Evolutionary conservation across 2,888 invertebrate species (phyloP).

Genomic region (Cremastinae sp.): DNA sequence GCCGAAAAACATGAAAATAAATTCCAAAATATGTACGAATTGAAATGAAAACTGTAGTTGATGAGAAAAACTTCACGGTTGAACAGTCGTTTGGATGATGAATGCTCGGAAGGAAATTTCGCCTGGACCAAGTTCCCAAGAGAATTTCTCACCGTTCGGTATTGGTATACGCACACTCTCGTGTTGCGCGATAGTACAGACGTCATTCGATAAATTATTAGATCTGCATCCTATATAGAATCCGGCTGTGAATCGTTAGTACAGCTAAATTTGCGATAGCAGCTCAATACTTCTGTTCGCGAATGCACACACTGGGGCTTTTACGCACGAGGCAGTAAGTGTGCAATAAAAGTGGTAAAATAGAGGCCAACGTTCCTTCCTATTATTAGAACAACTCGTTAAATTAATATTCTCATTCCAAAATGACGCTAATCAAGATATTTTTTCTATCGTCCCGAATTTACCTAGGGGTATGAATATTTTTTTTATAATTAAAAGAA

Average conservation of each 20-base stretch:
- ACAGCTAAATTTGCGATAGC: conserved; percentile 33
- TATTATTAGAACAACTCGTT: conserved; percentile 50
- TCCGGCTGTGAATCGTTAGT: conserved; percentile 16
- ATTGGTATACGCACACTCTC: neutral
- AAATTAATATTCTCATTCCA: conserved; percentile 34
- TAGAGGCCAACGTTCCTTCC: conserved; percentile 32
- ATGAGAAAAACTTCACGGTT: neutral
- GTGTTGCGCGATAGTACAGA: neutral
- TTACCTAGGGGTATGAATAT: no score
- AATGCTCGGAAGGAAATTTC: neutral
- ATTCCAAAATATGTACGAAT: no score
- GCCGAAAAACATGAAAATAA: no score
- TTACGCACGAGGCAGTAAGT: neutral
- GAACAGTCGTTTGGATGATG: neutral
- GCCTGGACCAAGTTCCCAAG: neutral
- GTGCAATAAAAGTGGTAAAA: conserved; percentile 13
- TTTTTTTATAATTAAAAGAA: no score
- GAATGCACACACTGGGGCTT: neutral
- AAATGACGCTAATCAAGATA: conserved; percentile 21
- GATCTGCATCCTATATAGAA: conserved; percentile 4
- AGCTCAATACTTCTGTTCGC: conserved; percentile 27
- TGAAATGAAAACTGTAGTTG: no score
- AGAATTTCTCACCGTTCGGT: neutral
- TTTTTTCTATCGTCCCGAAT: conserved; percentile 11
- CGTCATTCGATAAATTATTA: conserved; percentile 29